A percentile compares a stretch with the other conserved stretches of the same genome.
These are phyloP conservation scores for Hyposoter dolosus DNA, from an alignment of 2,888 invertebrate species.

Conservation along the genomic window DNA sequence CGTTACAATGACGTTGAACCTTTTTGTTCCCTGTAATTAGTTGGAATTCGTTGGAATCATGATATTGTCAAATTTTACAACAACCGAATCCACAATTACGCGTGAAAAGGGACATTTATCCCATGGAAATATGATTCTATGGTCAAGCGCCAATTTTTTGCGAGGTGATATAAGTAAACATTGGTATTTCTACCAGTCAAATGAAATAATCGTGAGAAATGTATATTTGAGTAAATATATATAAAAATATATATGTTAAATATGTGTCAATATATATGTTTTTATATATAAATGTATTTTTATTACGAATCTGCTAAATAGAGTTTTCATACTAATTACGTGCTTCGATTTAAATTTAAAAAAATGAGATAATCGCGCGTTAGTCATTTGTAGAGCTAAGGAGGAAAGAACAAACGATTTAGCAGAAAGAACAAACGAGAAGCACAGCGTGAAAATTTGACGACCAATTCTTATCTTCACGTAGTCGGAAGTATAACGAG, in stretches of 20 bases:
- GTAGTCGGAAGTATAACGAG: conserved; percentile 41
- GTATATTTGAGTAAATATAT: not conserved
- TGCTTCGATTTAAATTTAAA: conserved; percentile 47
- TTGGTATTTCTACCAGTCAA: conserved; percentile 56
- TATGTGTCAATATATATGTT: conserved; percentile 18
- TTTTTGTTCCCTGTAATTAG: conserved; percentile 13
- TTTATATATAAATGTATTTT: conserved; percentile 57
- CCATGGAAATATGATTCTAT: conserved; percentile 12
- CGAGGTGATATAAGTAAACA: conserved; percentile 15
- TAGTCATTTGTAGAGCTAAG: conserved; percentile 10
- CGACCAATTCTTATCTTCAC: conserved; percentile 60
- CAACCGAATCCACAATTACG: not conserved
- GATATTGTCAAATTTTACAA: conserved; percentile 2
- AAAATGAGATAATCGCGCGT: conserved; percentile 9
- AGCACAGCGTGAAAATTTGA: conserved; percentile 31
- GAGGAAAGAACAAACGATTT: conserved; percentile 3
- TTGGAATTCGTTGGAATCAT: conserved; percentile 28
- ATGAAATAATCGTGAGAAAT: conserved; percentile 51
- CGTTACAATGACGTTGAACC: conserved; percentile 50
- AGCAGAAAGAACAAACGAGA: not conserved
- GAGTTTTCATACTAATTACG: conserved; percentile 46
- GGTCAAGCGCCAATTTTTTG: conserved; percentile 23
- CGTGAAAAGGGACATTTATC: not conserved
- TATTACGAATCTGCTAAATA: conserved; percentile 58
- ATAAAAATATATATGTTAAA: not conserved